A percentile compares a stretch with the other conserved stretches of the same genome.
These are phyloP conservation scores for Isichthys henryi DNA, from an alignment of 2,113 vertebrate species.

Conservation along the genomic window DNA sequence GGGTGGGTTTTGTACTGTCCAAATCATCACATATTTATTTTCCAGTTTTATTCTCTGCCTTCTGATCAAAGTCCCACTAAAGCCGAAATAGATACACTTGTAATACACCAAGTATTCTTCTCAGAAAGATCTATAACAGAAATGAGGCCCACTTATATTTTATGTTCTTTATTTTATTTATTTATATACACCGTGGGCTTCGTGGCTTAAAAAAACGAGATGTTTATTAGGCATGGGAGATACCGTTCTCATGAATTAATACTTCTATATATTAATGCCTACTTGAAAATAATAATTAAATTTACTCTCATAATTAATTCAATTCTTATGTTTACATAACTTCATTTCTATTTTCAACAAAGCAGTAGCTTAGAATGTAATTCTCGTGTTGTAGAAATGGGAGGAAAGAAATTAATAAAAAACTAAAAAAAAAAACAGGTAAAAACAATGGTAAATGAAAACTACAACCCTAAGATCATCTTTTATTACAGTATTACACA, in stretches of 20 bases:
- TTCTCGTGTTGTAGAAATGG: background rate
- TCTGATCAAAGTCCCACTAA: background rate
- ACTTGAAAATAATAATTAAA: background rate
- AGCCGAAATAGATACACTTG: background rate
- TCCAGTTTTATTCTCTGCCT: background rate
- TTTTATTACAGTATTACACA: background rate
- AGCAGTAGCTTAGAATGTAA: background rate
- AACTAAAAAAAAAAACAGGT: background rate
- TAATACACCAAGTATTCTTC: background rate
- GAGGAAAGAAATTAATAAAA: background rate
- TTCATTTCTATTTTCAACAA: background rate
- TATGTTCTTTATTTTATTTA: background rate
- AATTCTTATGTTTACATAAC: background rate
- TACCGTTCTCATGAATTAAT: background rate
- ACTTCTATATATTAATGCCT: background rate
- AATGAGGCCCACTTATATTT: background rate
- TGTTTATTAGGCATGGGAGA: background rate
- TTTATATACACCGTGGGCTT: background rate
- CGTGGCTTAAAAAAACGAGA: background rate
- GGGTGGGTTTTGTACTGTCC: conserved; percentile 3
- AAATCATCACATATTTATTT: background rate
- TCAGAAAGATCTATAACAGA: background rate
- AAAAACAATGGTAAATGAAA: background rate
- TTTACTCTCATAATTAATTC: background rate
- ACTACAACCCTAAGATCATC: background rate